Conservation (phyloP, 2,113 vertebrate species). For the Limnothrissa miodon region DNA sequence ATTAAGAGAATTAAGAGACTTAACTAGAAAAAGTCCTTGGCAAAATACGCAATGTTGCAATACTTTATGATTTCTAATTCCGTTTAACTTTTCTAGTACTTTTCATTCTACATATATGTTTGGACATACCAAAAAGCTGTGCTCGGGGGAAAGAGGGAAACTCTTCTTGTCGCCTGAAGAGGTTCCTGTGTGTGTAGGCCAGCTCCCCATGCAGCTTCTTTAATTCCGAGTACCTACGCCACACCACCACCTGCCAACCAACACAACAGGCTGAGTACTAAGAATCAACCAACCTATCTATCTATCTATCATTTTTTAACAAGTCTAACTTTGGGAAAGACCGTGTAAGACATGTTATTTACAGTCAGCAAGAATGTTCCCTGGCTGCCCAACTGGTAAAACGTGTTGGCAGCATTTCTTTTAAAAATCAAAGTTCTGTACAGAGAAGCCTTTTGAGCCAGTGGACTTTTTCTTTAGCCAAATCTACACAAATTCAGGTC, state of each 20-base stretch:
- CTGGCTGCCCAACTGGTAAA: background rate
- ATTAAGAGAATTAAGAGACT: no score
- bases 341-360: background rate
- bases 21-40: no score
- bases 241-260: conserved; percentile 72
- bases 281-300: no score
- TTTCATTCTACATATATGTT: background rate
- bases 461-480: no score
- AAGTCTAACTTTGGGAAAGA: background rate
- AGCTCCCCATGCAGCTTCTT: conserved; percentile 87
- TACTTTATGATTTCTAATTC: no score
- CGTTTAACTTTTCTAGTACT: background rate
- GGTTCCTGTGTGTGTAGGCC: conserved; percentile 86
- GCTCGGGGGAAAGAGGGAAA: conserved; percentile 83
- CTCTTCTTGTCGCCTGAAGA: conserved; percentile 84
- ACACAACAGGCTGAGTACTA: background rate
- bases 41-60: no score
- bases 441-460: background rate
- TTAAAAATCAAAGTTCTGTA: background rate
- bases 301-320: background rate
- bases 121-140: conserved; percentile 80
- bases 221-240: conserved; percentile 86
- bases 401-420: background rate
- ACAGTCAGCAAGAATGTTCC: background rate
- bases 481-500: background rate